A percentile compares a stretch with the other conserved stretches of the same genome.
Evolutionary conservation across 2,888 invertebrate genomes (phyloP).

Genomic region (Junonia oenone): DNA sequence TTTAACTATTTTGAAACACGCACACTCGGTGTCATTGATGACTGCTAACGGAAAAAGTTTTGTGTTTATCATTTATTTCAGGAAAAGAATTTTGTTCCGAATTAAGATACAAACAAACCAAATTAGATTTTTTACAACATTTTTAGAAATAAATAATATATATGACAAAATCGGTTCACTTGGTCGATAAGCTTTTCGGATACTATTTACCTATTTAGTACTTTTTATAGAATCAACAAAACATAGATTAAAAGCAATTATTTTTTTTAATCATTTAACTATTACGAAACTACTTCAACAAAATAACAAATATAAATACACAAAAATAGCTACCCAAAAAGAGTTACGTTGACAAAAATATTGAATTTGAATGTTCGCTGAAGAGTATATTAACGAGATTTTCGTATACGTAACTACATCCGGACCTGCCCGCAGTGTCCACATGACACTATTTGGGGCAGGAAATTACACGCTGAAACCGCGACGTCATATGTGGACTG

Average conservation of each 20-base stretch:
- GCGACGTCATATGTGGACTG: conserved; percentile 6
- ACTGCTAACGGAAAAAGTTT: neutral
- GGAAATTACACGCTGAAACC: conserved; percentile 20
- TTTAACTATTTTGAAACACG: conserved; percentile 1
- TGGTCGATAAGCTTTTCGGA: too few relatives aligned
- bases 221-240: too few relatives aligned
- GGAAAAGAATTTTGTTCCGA: too few relatives aligned
- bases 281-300: too few relatives aligned
- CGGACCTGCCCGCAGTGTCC: conserved; percentile 2
- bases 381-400: neutral
- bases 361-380: neutral
- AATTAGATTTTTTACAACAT: too few relatives aligned
- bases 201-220: too few relatives aligned
- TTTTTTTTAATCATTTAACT: too few relatives aligned
- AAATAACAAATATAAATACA: too few relatives aligned
- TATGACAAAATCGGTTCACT: too few relatives aligned
- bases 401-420: conserved; percentile 6
- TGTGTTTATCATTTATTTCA: neutral
- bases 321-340: neutral
- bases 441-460: conserved; percentile 17
- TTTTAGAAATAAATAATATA: too few relatives aligned
- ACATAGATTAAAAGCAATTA: too few relatives aligned
- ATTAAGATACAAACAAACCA: too few relatives aligned
- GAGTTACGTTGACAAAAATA: neutral
- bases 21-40: neutral